Evolutionary conservation across 2,113 vertebrate genomes (phyloP), one percentile per base, ranked within the genome.

Genomic region (Erythrocercus mccallii): DNA sequence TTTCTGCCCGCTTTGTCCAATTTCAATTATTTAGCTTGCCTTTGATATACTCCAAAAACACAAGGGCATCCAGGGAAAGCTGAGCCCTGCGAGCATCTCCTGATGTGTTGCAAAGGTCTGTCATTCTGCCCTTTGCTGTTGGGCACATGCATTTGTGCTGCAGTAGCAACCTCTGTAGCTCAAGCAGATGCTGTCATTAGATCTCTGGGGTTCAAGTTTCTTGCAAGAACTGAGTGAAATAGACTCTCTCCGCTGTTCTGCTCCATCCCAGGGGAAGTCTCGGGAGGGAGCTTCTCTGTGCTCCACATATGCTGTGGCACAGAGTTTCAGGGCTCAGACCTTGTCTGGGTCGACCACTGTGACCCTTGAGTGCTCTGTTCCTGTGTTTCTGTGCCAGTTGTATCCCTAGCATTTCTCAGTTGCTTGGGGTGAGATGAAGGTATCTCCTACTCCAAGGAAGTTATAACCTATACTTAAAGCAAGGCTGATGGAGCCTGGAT

Each of bases 271-370:
- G 38, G 33, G 42, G 20, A 38, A 10, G 13, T 30, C 28, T 66
- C 25, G 7, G 51, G 28, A 12, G 56, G 65, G 31, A 79, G 57
- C 33, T 76, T 44, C 37, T 61, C 31, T 53, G 45, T 0, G 0
- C 9, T 53, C n/a, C 25, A 19, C 56, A 4, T 21, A 2, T 30
- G 15, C 65, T 77, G 35, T 65, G 60, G 27, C 37, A n/a, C 37
- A 62, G 40, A 37, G n/a, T 61, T 45, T 42, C 25, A 51, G 65
- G 35, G 47, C 21, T 74, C 40, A 58, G 51, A 27, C 53, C 16
- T 53, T 54, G 50, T 48, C 50, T 62, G 50, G 9, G 13, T 73
- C 0, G 3, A 28, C 10, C 40, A 44, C 19, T 0, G 0, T 18
- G 9, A 51, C 48, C 40, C 47, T 61, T 28, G 30, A 8, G n/a